Evolutionary conservation across 2,797 vertebrate species (phyloP), one percentile per base, ranked within the genome.

Genomic region (Xenopus petersii): DNA sequence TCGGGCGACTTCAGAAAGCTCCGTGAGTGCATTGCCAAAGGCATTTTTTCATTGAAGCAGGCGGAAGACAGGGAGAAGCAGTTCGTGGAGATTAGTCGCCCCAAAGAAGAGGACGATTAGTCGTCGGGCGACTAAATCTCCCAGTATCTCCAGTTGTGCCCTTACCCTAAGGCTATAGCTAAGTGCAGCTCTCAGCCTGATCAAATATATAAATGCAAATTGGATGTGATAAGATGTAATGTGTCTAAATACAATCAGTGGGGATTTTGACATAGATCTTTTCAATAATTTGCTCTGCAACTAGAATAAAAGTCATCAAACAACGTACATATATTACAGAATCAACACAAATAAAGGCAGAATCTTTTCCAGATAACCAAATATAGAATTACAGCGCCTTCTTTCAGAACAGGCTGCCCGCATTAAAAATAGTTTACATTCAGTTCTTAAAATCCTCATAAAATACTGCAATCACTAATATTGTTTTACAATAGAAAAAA

Each of bases 401-500:
- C 87, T 82, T 88, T 84, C 79, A 81, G 85, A 90, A 88, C 81
- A 87, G 89, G 89, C 81, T 86, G 86, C 86, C 88, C 46, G 87
- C 87, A 87, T 88, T 89, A 85, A 90, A 90, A 89, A 87, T 86
- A 89, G 86, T 87, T 91, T 91, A 91, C 89, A 92, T 90, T 93
- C 88, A 89, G 84, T 89, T 88, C 86, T 88, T 89, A 90, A 90
- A 91, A 82, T 88, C 84, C 85, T 86, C 87, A 92, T 91, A 92
- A 92, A 93, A 92, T 92, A 93, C 90, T 91, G 90, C 88, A 91
- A 88, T 91, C 89, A 91, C 90, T 91, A 90, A 84, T 90, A 86
- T 89, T 88, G 87, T 88, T 85, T 88, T 74, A 91, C 90, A 91
- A 79, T 62, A 64, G 62, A 74, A 88, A 91, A 86, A 77, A 91